Base-by-base conservation (phyloP, 2,797 vertebrate species). In the Pachyuromys duprasi region DNA sequence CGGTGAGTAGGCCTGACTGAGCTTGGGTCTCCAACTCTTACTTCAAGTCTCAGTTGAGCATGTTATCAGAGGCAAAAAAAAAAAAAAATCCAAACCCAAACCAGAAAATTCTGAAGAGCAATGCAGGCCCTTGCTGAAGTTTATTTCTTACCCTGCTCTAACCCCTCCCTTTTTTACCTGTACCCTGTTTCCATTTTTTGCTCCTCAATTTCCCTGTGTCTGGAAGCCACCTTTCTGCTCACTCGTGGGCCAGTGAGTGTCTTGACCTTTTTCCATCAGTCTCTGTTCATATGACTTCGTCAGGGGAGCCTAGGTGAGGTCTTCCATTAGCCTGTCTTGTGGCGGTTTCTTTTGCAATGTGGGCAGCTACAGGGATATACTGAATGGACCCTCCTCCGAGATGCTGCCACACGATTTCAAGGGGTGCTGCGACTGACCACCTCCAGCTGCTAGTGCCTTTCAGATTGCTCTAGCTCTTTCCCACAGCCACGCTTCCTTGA, bases 271-370 rank as follows among this genome's bases (percentile, higher is more conserved):
- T 82, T 18, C 24, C 45, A 74, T 2, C 45, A 62, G 90, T 89
- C 45, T 97, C 69, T 97, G 65, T 97, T 97, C 96, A 81, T 92
- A 95, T 75, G 87, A 89, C 0, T 91, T 84, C 86, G 88, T 88
- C 76, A 53, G 65, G 24, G 0, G 62, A 90, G 84, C 39, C 60
- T 80, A 53, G 7, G 39, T 72, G 67, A 93, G 53, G 12, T 26
- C 62, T 80, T 15, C 8, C 55, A 31, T 70, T 57, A 28, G 86
- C 8, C 13, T 74, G 31, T 94, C 17, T 63, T 69, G 57, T 2
- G 45, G 57, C 1, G 45, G 7, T 70, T 95, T 95, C 53, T 80
- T 86, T 86, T 70, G 33, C 20, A 55, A 33, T 14, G n/a, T n/a
- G 18, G 36, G 39, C 45, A 90, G 7, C 45, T 39, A 8, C 49